Evolutionary conservation across 2,888 invertebrate genomes (phyloP), one percentile per base, ranked within the genome.

Genomic region (Amphipoea oculea): DNA sequence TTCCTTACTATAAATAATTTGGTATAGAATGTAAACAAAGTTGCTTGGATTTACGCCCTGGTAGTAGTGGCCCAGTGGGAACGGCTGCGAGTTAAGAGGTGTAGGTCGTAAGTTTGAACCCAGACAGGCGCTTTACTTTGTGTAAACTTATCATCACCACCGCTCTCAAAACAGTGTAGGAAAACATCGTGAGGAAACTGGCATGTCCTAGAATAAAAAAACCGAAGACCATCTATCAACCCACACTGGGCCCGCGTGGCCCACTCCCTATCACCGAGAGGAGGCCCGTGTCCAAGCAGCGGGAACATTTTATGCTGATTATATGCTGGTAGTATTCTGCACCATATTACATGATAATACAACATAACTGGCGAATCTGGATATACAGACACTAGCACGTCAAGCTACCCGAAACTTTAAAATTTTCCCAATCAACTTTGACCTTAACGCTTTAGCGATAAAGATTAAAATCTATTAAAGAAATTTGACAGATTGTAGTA

Each of bases 1-100:
- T 62, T 48, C 6, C 12, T 40, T 73, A 0, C 36, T 29, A 12
- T 45, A 70, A 75, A 73, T 73, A 48, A 54, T 62, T 79, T 65
- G 14, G 11, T 70, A 17, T 42, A 29, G 1, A 72, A 45, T n/a
- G 20, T 62, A 48, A 48, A 40, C 1, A 17, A n/a, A 0, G 17
- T n/a, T 48, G n/a, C 17, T 14, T 40, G 20, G 20, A 48, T 17
- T 62, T 40, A 11, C 4, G 4, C 0, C 36, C 4, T 5, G 4
- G 17, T 17, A 36, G 7, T 57, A 62, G 14, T n/a, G 4, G n/a
- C 4, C 1, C n/a, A n/a, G n/a, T 60, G 57, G 57, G n/a, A 60
- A 60, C 57, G 0, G n/a, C 11, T 11, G 57, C 57, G 11, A n/a
- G n/a, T 9, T 23, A 57, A 1, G 3, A 23, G 57, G 11, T 23